A percentile compares a stretch with the other conserved stretches of the same genome.
Conservation (phyloP, 2,113 vertebrate species). For the Potamarius usumacintae region DNA sequence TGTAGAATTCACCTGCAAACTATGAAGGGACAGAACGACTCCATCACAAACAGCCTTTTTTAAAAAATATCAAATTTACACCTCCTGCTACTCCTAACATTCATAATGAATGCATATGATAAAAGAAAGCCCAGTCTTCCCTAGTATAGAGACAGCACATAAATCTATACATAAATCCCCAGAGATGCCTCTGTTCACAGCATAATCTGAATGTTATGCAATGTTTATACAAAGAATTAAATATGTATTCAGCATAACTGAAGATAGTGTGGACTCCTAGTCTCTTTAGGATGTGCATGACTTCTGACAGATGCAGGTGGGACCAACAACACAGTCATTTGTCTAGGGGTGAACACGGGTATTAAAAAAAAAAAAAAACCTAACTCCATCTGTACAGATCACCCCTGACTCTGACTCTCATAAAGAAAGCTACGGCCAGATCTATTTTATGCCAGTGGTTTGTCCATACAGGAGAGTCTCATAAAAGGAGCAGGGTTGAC, state of each 20-base stretch:
- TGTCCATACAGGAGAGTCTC: constrained; percentile 14
- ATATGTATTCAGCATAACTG: not conserved
- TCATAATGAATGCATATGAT: not conserved
- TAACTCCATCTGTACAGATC: not conserved
- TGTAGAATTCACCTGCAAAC: not conserved
- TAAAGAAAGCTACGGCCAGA: constrained; percentile 9
- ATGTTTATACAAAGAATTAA: not conserved
- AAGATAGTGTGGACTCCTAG: not conserved
- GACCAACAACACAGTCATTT: not conserved
- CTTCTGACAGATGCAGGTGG: not conserved
- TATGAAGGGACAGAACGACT: not conserved
- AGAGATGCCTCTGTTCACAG: not conserved
- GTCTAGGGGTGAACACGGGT: not conserved
- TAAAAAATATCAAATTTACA: not conserved
- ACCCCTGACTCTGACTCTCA: not conserved
- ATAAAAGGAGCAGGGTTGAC: constrained; percentile 11
- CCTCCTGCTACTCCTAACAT: not conserved
- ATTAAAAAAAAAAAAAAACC: not conserved
- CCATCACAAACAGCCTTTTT: not conserved
- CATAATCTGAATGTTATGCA: not conserved
- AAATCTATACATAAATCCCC: not conserved
- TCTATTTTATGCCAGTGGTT: constrained; percentile 18
- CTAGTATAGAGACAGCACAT: not conserved
- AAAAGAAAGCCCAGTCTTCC: not conserved
- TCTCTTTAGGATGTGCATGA: not conserved